Conservation (phyloP, 1,140 invertebrate species). For the Caerostris extrusa region DNA sequence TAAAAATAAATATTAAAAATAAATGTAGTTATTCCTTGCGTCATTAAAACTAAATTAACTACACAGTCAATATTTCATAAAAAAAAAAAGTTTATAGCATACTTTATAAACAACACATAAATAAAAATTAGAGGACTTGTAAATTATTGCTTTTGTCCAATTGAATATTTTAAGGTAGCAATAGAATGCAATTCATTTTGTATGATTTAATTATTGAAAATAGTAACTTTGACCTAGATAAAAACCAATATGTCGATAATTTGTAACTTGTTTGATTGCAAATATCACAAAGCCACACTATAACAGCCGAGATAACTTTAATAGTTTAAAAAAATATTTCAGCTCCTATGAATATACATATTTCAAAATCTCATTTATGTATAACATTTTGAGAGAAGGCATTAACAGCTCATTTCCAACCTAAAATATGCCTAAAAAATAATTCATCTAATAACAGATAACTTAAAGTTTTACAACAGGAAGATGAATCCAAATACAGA, state of each 20-base stretch:
- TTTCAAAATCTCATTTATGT: not conserved
- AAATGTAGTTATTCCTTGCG: no score
- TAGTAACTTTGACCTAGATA: slow-evolving; percentile 11
- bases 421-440: not conserved
- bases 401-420: not conserved
- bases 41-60: no score
- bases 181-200: no score
- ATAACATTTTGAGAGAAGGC: not conserved
- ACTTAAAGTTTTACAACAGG: not conserved
- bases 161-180: no score
- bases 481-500: not conserved
- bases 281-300: not conserved
- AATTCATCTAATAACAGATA: not conserved
- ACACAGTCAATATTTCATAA: no score
- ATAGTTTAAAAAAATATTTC: not conserved
- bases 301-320: not conserved
- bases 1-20: no score
- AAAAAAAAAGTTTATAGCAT: no score
- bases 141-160: no score
- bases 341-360: not conserved
- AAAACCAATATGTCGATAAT: not conserved
- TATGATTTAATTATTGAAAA: not conserved
- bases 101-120: no score
- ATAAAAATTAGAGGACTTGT: no score
- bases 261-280: not conserved